Percentiles rank a stretch among this genome's conserved stretches.
These are phyloP conservation scores for Drosophila bifasciata DNA, from an alignment of 1,140 invertebrate species.

Conservation along the genomic window DNA sequence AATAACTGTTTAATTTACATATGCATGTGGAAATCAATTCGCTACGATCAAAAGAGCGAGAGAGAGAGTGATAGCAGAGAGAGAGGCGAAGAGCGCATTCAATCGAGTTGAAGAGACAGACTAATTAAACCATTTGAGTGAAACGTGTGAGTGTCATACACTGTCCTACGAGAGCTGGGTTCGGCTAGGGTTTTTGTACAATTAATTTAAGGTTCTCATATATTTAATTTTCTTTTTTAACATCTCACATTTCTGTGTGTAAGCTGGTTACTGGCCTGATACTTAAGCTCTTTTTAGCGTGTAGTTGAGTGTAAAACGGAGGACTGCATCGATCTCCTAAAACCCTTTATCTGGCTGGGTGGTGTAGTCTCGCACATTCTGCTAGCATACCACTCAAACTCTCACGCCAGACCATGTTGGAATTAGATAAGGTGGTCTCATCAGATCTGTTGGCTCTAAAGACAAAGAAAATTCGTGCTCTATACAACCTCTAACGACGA, in stretches of 20 bases:
- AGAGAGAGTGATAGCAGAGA: conserved; percentile 2
- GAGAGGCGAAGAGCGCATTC: background rate
- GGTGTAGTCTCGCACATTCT: conserved; percentile 58
- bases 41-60: conserved; percentile 6
- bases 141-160: conserved; percentile 12
- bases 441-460: too few relatives aligned
- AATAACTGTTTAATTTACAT: conserved; percentile 64
- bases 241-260: background rate
- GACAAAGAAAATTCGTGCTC: too few relatives aligned
- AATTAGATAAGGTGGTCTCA: too few relatives aligned
- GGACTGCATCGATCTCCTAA: too few relatives aligned
- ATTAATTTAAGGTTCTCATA: too few relatives aligned
- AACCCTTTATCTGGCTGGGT: background rate
- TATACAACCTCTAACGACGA: too few relatives aligned
- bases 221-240: too few relatives aligned
- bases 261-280: too few relatives aligned
- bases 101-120: conserved; percentile 13
- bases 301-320: too few relatives aligned
- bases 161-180: conserved; percentile 6
- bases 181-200: too few relatives aligned
- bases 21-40: conserved; percentile 26
- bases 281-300: too few relatives aligned
- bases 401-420: background rate
- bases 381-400: conserved; percentile 17
- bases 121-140: conserved; percentile 21